Conservation (phyloP, 2,888 invertebrate genomes). For the Protonemura montana region DNA sequence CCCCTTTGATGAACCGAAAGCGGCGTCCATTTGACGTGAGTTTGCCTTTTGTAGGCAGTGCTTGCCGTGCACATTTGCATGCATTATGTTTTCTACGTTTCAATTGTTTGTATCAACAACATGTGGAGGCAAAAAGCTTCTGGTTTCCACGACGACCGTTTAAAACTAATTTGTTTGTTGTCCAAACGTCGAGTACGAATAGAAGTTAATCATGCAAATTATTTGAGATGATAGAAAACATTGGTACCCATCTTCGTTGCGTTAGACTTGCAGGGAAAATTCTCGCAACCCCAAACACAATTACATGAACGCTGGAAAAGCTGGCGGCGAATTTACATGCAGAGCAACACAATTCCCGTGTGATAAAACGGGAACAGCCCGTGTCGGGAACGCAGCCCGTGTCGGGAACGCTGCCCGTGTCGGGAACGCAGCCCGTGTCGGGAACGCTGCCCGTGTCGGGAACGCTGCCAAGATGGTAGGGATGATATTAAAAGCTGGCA, state of each 20-base stretch:
- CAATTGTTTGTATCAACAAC: neutral
- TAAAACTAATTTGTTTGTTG: neutral
- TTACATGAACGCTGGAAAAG: neutral
- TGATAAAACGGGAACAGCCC: neutral
- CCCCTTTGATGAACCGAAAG: neutral
- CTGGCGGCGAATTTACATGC: neutral
- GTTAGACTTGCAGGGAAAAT: neutral
- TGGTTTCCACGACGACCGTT: neutral
- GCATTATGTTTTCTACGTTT: neutral
- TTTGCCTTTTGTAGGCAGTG: neutral
- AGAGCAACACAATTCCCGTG: neutral
- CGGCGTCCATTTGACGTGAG: neutral
- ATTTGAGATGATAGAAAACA: neutral
- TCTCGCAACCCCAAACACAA: neutral
- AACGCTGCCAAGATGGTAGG: neutral
- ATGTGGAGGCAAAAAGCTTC: neutral
- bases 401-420: neutral
- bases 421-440: neutral
- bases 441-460: neutral
- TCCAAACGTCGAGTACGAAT: neutral
- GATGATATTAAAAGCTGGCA: neutral
- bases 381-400: neutral
- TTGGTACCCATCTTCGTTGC: neutral
- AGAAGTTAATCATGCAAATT: neutral
- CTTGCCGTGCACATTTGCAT: neutral